phyloP scores from a whole-genome alignment of 2,113 vertebrate species.

The Pyxicephalus adspersus region DNA sequence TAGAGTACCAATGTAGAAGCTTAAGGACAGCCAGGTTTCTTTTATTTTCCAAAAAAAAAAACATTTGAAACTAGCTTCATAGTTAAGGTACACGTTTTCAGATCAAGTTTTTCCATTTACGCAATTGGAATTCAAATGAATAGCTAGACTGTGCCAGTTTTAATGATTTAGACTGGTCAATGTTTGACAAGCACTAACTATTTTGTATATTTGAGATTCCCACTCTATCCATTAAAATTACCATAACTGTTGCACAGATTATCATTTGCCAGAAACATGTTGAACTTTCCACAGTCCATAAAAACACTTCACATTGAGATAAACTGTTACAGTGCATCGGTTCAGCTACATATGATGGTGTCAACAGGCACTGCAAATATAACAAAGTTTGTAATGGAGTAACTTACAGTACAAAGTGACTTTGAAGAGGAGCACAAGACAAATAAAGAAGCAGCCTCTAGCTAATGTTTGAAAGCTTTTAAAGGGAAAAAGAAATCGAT shows the following conservation, averaged over 20 bases:
- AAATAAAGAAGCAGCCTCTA: no score
- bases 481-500: no score
- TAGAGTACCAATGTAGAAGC: no score
- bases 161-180: background rate
- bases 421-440: background rate
- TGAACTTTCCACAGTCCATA: background rate
- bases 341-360: background rate
- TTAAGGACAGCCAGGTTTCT: no score
- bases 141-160: no score
- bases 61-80: no score
- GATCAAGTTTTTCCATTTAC: no score
- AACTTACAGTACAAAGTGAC: background rate
- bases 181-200: background rate
- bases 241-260: background rate
- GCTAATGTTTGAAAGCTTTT: no score
- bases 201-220: background rate
- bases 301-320: slow-evolving; percentile 17
- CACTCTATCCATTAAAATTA: background rate
- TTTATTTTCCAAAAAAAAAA: no score
- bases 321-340: background rate
- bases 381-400: background rate
- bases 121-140: background rate
- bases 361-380: background rate
- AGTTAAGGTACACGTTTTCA: no score
- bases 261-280: background rate